A percentile compares a stretch with the other conserved stretches of the same genome.
These are phyloP conservation scores for Andrena chrysosceles DNA, from an alignment of 2,888 invertebrate species.

Conservation along the genomic window DNA sequence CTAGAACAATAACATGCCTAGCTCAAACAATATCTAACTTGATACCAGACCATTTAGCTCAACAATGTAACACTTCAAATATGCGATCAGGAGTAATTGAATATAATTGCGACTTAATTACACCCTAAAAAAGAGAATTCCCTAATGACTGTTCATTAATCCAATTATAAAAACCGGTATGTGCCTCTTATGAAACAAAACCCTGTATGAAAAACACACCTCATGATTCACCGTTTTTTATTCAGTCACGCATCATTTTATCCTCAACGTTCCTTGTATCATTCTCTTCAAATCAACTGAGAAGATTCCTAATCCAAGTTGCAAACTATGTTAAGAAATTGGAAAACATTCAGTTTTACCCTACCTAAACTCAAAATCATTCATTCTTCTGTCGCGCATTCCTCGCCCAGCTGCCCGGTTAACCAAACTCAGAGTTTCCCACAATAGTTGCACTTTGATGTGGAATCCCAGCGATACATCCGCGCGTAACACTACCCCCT, in stretches of 20 bases:
- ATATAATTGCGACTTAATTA: neutral
- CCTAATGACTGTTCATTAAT: neutral
- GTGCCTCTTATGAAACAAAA: conserved; percentile 23
- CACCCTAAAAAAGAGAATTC: neutral
- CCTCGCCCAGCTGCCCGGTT: neutral
- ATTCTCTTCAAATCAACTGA: neutral
- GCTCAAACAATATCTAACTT: no score
- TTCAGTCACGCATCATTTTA: no score
- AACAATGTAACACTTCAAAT: neutral
- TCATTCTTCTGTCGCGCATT: neutral
- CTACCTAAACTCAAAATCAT: neutral
- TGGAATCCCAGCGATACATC: neutral
- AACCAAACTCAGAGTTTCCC: neutral
- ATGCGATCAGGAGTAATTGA: neutral
- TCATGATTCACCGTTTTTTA: neutral
- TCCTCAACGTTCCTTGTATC: neutral
- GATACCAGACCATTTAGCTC: no score
- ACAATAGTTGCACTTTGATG: conserved; percentile 4
- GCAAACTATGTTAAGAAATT: no score
- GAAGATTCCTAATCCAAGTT: neutral
- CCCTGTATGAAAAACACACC: neutral
- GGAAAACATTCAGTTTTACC: neutral
- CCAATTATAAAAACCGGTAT: conserved; percentile 12
- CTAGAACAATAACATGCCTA: no score
- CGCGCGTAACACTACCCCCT: conserved; percentile 4